Evolutionary conservation across 2,113 vertebrate genomes (phyloP).

Genomic region (Nothoprocta perdicaria): DNA sequence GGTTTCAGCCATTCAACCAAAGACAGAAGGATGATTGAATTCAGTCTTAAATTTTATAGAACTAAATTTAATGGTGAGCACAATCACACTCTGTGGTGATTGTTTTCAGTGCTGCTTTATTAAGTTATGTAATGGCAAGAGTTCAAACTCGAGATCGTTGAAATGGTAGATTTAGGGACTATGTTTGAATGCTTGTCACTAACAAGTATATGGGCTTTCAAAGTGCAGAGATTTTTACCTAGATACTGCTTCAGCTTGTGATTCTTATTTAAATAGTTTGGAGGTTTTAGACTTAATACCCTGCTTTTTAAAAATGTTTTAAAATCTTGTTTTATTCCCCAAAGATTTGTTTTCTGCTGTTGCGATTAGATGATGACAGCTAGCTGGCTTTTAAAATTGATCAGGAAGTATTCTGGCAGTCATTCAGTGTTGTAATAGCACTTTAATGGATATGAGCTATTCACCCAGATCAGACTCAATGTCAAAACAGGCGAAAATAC

Average conservation of each 20-base stretch:
- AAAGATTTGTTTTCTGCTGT: slow-evolving; percentile 87
- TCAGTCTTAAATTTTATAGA: slow-evolving; percentile 73
- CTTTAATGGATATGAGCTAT: slow-evolving; percentile 91
- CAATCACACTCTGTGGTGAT: slow-evolving; percentile 67
- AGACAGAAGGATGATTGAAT: slow-evolving; percentile 73
- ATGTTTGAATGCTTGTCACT: slow-evolving; percentile 68
- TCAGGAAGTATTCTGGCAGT: slow-evolving; percentile 90
- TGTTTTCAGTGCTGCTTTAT: slow-evolving; percentile 81
- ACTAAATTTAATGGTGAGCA: slow-evolving; percentile 74
- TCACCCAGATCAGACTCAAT: slow-evolving; percentile 89
- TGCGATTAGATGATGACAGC: slow-evolving; percentile 88
- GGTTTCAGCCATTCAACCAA: slow-evolving; percentile 65
- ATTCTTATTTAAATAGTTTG: slow-evolving; percentile 80
- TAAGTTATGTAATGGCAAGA: slow-evolving; percentile 78
- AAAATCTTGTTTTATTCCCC: slow-evolving; percentile 85
- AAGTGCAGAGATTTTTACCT: slow-evolving; percentile 70
- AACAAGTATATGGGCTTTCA: slow-evolving; percentile 64
- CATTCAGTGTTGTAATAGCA: slow-evolving; percentile 90
- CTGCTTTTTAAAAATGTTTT: slow-evolving; percentile 81
- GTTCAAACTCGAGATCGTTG: slow-evolving; percentile 72
- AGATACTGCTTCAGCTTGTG: slow-evolving; percentile 48
- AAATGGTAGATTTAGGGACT: slow-evolving; percentile 75
- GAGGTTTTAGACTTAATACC: slow-evolving; percentile 79
- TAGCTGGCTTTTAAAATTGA: slow-evolving; percentile 91
- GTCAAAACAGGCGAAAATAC: slow-evolving; percentile 90